These are phyloP conservation scores for Anorthoa munda DNA, from an alignment of 2,888 invertebrate species.

Conservation along the genomic window DNA sequence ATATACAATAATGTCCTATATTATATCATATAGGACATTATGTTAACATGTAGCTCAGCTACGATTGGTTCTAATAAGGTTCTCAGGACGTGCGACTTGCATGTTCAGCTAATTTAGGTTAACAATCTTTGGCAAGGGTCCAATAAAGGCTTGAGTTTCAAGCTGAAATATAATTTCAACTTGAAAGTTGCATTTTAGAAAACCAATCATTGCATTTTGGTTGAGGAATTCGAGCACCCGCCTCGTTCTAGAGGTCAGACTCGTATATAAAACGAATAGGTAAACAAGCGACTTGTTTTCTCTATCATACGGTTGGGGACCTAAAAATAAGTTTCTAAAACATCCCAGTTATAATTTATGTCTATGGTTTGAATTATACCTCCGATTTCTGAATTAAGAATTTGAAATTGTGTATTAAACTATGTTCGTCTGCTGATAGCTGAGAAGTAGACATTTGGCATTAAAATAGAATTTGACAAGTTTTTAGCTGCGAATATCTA, in stretches of 20 bases:
- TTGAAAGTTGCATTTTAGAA: slow-evolving; percentile 1
- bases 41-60: slow-evolving; percentile 16
- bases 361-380: not conserved
- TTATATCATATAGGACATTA: too few relatives aligned
- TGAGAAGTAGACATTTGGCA: too few relatives aligned
- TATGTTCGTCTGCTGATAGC: too few relatives aligned
- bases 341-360: slow-evolving; percentile 20
- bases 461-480: too few relatives aligned
- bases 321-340: slow-evolving; percentile 36
- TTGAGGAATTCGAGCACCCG: slow-evolving; percentile 9
- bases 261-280: not conserved
- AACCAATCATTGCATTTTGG: slow-evolving; percentile 12
- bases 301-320: slow-evolving; percentile 18
- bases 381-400: too few relatives aligned
- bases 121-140: not conserved
- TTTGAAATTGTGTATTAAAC: too few relatives aligned
- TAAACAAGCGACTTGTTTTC: slow-evolving; percentile 11
- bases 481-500: too few relatives aligned
- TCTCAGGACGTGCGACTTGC: not conserved
- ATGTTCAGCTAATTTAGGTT: not conserved
- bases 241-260: slow-evolving; percentile 53
- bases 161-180: slow-evolving; percentile 52
- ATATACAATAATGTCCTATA: too few relatives aligned
- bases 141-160: slow-evolving; percentile 28
- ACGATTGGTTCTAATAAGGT: slow-evolving; percentile 16